Conservation (phyloP, 2,888 invertebrate species). For the Carpatolechia fugitivella region DNA sequence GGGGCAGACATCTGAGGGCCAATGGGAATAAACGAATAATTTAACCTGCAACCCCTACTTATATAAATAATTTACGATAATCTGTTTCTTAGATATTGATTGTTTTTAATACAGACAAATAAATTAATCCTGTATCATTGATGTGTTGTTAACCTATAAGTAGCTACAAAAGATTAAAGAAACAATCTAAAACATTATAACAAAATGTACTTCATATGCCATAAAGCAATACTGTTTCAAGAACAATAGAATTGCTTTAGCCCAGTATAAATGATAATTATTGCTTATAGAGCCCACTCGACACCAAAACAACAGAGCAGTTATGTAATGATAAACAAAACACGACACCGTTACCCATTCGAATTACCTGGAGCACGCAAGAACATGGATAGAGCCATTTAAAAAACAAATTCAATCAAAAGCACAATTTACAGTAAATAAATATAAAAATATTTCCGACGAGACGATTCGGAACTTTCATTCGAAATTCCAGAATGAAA, state of each 20-base stretch:
- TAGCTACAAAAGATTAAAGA: too few species aligned
- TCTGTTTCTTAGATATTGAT: too few species aligned
- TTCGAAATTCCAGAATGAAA: conserved; percentile 10
- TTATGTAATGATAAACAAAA: conserved; percentile 57
- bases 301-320: conserved; percentile 37
- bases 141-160: too few species aligned
- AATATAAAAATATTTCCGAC: background rate
- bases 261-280: background rate
- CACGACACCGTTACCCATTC: conserved; percentile 14
- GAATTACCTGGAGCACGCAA: conserved; percentile 60
- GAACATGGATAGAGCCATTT: conserved; percentile 69
- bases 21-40: too few species aligned
- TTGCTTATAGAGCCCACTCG: background rate
- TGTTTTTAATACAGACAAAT: too few species aligned
- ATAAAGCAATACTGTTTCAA: too few species aligned
- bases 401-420: background rate
- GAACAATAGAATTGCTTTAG: background rate
- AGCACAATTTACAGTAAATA: background rate
- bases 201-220: too few species aligned
- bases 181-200: too few species aligned
- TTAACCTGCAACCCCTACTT: too few species aligned
- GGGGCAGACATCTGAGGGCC: too few species aligned
- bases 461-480: background rate
- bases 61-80: too few species aligned
- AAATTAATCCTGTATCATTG: too few species aligned